Percentiles rank a stretch among this genome's conserved stretches.
These are phyloP conservation scores for Garra rufa DNA, from an alignment of 2,113 vertebrate genomes.

Conservation along the genomic window DNA sequence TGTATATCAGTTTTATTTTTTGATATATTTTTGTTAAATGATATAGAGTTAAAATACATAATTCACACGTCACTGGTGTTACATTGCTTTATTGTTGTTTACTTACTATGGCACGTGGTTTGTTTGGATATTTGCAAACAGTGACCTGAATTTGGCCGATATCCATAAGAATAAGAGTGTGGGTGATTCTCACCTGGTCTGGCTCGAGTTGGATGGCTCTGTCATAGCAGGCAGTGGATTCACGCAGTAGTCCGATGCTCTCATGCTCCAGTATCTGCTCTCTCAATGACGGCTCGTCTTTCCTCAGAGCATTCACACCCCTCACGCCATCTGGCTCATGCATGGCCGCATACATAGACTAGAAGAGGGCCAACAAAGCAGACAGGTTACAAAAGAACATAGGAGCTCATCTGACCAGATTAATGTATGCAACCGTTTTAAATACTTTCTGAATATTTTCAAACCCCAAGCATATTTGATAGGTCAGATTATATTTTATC, in stretches of 20 bases:
- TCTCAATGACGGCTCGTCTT: constrained; percentile 90
- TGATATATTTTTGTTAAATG: too few species aligned
- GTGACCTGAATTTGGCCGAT: not conserved
- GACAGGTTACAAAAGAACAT: not conserved
- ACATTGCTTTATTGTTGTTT: not conserved
- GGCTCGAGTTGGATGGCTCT: constrained; percentile 95
- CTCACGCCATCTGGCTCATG: constrained; percentile 96
- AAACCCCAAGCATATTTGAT: not conserved
- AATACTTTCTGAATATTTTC: not conserved
- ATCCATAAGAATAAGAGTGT: not conserved
- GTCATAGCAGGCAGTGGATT: constrained; percentile 97
- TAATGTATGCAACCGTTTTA: not conserved
- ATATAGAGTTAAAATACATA: not conserved
- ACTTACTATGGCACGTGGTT: not conserved
- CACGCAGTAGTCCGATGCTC: constrained; percentile 92
- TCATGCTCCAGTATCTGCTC: constrained; percentile 98
- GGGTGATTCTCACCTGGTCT: constrained; percentile 81
- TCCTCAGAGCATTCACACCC: constrained; percentile 92
- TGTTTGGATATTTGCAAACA: too few species aligned
- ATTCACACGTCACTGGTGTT: not conserved
- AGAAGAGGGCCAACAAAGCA: constrained; percentile 3
- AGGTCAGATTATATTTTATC: not conserved
- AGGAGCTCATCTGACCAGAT: not conserved
- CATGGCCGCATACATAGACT: constrained; percentile 93
- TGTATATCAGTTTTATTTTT: too few species aligned